Conservation (phyloP, 2,797 vertebrate species). For the Hoplostethus mediterraneus region DNA sequence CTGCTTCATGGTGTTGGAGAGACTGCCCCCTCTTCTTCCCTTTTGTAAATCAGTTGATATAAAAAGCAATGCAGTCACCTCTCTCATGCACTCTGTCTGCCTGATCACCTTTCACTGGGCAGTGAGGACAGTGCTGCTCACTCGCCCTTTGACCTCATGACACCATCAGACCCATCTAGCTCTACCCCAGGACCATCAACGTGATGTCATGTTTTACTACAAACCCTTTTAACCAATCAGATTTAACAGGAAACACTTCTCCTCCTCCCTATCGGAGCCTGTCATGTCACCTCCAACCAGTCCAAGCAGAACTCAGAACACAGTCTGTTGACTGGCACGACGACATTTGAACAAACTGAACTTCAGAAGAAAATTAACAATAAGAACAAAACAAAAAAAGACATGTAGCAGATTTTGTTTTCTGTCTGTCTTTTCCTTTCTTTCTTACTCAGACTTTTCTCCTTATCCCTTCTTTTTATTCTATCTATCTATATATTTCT, state of each 20-base stretch:
- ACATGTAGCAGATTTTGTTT: conserved; percentile 85
- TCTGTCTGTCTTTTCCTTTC: conserved; percentile 74
- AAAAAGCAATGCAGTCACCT: conserved; percentile 82
- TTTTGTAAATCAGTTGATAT: conserved; percentile 82
- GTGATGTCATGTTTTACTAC: conserved; percentile 83
- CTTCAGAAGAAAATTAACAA: conserved; percentile 76
- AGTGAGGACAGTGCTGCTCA: conserved; percentile 75
- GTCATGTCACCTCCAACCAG: conserved; percentile 60
- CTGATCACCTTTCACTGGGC: conserved; percentile 72
- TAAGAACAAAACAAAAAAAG: conserved; percentile 75
- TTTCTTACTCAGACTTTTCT: conserved; percentile 79
- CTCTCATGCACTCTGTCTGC: conserved; percentile 69
- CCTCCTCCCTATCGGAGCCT: conserved; percentile 68
- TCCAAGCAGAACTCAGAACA: conserved; percentile 74
- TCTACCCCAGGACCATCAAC: conserved; percentile 78
- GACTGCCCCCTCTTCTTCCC: conserved; percentile 72
- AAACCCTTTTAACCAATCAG: conserved; percentile 76
- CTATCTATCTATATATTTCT: conserved; percentile 80
- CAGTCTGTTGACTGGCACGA: conserved; percentile 65
- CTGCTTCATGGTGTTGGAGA: conserved; percentile 71
- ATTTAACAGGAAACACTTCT: conserved; percentile 73
- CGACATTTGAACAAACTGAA: conserved; percentile 78
- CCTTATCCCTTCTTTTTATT: conserved; percentile 76
- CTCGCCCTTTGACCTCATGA: conserved; percentile 80
- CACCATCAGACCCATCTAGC: conserved; percentile 79